Percentiles rank a stretch among this genome's conserved stretches.
These are phyloP conservation scores for Drosophila repleta DNA, from an alignment of 1,140 invertebrate species.

Conservation along the genomic window DNA sequence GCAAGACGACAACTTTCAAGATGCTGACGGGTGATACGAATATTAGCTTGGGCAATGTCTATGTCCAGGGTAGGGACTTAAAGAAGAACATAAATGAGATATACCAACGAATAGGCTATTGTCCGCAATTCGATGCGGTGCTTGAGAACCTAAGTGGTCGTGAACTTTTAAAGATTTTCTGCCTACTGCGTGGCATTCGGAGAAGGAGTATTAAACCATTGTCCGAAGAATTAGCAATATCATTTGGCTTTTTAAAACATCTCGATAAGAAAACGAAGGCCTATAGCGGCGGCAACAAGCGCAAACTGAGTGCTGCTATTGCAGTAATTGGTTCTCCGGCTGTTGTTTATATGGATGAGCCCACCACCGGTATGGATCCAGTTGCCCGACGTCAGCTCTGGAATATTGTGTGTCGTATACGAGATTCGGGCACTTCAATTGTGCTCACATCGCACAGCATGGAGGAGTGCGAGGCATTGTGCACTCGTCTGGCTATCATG, in stretches of 20 bases:
- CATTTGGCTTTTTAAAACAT: conserved; percentile 84
- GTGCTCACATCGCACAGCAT: conserved; percentile 93
- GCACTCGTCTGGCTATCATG: conserved; percentile 94
- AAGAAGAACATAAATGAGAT: conserved; percentile 85
- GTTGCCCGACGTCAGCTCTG: conserved; percentile 92
- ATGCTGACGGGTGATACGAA: conserved; percentile 94
- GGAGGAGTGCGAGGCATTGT: conserved; percentile 95
- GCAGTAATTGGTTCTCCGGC: conserved; percentile 95
- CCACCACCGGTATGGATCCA: conserved; percentile 93
- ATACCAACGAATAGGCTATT: conserved; percentile 89
- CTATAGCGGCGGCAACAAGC: conserved; percentile 96
- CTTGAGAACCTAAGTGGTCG: conserved; percentile 91
- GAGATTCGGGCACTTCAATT: conserved; percentile 88
- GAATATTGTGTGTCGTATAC: conserved; percentile 88
- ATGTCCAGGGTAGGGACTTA: conserved; percentile 85
- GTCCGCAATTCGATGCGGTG: conserved; percentile 93
- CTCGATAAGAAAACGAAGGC: conserved; percentile 85
- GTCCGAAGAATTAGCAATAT: conserved; percentile 80
- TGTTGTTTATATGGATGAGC: conserved; percentile 94
- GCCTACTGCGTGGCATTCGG: conserved; percentile 89
- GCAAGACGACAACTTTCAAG: conserved; percentile 94
- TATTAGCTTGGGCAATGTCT: conserved; percentile 85
- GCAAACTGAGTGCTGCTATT: conserved; percentile 97
- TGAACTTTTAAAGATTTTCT: conserved; percentile 91
- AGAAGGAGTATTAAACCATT: conserved; percentile 83